Evolutionary conservation across 2,113 vertebrate genomes (phyloP), one percentile per base, ranked within the genome.

Genomic region (Pao palembangensis): DNA sequence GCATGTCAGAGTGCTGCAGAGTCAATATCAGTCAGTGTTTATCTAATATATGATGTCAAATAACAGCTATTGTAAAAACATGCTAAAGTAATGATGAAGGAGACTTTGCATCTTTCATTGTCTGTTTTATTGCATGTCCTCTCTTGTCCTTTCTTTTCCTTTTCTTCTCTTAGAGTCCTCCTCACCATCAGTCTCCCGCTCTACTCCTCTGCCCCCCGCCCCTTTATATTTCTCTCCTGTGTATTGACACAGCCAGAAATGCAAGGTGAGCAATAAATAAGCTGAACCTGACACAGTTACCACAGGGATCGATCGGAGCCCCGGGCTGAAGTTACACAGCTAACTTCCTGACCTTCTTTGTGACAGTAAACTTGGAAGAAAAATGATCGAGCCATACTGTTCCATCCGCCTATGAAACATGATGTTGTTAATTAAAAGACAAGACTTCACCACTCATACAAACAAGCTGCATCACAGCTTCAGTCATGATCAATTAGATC

Each of bases 261-360:
- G 80, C 76, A 77, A 82, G 49, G 74, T 80, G 73, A 72, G 84
- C 86, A 90, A 81, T 87, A 86, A 81, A 69, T 48, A 63, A 73
- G 71, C 61, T 17, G 48, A 41, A 68, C 61, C 46, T 66, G 62
- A 68, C 76, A 70, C 62, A 67, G 80, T 71, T 66, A 59, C 55
- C 65, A 60, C 58, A 54, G 61, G 57, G 65, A 73, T 69, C 58
- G 62, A 64, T 71, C 52, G 34, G 18, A 55, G 58, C 62, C 55
- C 13, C 2, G 8, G 20, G 51, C 34, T 50, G 52, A 72, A 67
- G 64, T 76, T 58, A 55, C 25, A 55, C 34, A 51, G 64, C 50
- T 58, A 58, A 67, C 51, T 67, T 68, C 53, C 25, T 64, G 55
- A 63, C 59, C 61, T 79, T 74, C 64, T 51, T 60, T 61, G 38